These are phyloP conservation scores for Scotopteryx bipunctaria DNA, from an alignment of 2,888 invertebrate genomes.

Conservation along the genomic window DNA sequence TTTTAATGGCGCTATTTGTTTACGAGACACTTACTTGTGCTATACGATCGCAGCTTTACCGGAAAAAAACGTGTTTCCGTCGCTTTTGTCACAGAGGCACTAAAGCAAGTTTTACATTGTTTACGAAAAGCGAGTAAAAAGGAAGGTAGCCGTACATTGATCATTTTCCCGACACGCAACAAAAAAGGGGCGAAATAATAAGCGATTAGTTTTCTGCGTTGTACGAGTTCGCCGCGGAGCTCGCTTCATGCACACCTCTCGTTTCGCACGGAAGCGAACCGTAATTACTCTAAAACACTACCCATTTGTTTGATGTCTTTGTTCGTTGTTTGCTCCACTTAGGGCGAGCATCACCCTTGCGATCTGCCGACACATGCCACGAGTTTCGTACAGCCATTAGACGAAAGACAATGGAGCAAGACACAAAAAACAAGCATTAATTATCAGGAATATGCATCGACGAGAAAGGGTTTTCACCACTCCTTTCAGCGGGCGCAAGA, in stretches of 20 bases:
- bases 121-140: conserved; percentile 55
- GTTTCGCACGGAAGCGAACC: conserved; percentile 77
- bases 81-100: conserved; percentile 52
- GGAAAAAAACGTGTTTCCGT: conserved; percentile 45
- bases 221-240: conserved; percentile 50
- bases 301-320: conserved; percentile 84
- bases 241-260: conserved; percentile 73
- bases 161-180: conserved; percentile 65
- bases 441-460: conserved; percentile 81
- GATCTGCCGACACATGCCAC: conserved; percentile 75
- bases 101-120: conserved; percentile 50
- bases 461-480: conserved; percentile 57
- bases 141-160: conserved; percentile 56
- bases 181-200: conserved; percentile 65
- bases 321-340: conserved; percentile 82
- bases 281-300: conserved; percentile 84
- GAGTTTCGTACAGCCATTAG: conserved; percentile 74
- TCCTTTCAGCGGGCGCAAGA: conserved; percentile 62
- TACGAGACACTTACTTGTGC: conserved; percentile 39
- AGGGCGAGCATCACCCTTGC: conserved; percentile 78
- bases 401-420: conserved; percentile 72
- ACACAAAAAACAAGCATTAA: conserved; percentile 81
- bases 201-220: conserved; percentile 65
- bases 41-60: conserved; percentile 41
- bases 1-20: conserved; percentile 65